phyloP scores from a whole-genome alignment of 2,113 vertebrate genomes.

The Sander lucioperca region DNA sequence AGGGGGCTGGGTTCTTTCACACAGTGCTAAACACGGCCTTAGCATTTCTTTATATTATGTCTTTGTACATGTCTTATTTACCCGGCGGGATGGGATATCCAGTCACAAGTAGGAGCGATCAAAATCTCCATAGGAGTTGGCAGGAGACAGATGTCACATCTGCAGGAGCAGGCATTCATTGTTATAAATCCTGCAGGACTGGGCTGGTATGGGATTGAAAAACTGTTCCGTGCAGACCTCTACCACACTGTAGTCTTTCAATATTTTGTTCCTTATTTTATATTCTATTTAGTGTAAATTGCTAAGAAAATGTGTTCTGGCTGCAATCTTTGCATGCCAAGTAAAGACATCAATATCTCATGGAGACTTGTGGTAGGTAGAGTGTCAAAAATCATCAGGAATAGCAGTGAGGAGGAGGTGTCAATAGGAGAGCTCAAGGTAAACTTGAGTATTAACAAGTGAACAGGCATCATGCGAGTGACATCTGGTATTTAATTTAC shows the following conservation, averaged over 20 bases:
- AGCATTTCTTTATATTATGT: not conserved
- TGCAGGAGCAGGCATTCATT: not conserved
- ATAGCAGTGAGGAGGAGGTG: slow-evolving; percentile 15
- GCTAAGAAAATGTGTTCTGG: not conserved
- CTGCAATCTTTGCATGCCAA: not conserved
- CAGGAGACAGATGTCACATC: not conserved
- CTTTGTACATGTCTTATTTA: not conserved
- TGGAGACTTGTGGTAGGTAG: not conserved
- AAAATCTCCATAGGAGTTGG: not conserved
- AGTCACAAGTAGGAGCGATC: not conserved
- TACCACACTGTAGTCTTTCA: not conserved
- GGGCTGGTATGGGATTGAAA: not conserved
- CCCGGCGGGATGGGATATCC: not conserved
- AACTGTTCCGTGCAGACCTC: not conserved
- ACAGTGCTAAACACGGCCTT: not conserved
- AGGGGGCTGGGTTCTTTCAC: not conserved
- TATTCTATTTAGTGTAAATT: not conserved
- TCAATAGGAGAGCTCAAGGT: slow-evolving; percentile 5
- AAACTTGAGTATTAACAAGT: not conserved
- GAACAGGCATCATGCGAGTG: not conserved
- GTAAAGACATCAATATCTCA: slow-evolving; percentile 12
- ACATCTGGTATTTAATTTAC: not conserved
- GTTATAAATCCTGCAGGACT: not conserved
- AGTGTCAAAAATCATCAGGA: slow-evolving; percentile 9
- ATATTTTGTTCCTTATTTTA: not conserved